Conservation (phyloP, 2,797 vertebrate genomes). For the Tamandua tetradactyla region DNA sequence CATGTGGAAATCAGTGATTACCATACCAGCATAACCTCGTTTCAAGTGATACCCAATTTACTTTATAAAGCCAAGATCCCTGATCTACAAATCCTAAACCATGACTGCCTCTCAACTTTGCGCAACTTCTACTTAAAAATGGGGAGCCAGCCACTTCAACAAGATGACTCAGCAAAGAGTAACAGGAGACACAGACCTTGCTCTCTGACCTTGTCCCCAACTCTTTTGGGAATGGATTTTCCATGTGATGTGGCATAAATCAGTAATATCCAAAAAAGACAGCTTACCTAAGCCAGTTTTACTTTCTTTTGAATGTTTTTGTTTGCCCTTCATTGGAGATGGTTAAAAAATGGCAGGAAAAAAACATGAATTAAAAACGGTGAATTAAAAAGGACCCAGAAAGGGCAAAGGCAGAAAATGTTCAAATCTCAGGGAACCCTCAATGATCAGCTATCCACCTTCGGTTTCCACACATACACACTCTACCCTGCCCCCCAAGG, state of each 20-base stretch:
- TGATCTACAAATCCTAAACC: neutral
- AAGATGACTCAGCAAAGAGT: neutral
- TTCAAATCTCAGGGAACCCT: neutral
- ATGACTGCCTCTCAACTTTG: neutral
- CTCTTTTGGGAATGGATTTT: neutral
- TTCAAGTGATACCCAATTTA: neutral
- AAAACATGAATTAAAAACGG: neutral
- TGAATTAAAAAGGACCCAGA: neutral
- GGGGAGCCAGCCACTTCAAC: neutral
- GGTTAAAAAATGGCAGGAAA: neutral
- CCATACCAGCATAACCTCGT: neutral
- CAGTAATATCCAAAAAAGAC: neutral
- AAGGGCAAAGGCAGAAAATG: neutral
- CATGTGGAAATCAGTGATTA: neutral
- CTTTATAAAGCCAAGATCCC: neutral
- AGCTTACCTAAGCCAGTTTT: neutral
- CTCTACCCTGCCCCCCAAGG: neutral
- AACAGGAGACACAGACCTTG: neutral
- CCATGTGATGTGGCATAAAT: neutral
- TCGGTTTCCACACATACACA: neutral
- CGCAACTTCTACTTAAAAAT: neutral
- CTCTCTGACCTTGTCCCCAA: fast-evolving
- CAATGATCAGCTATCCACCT: neutral
- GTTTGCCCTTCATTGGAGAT: neutral
- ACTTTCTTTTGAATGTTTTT: neutral